Percentiles rank a stretch among this genome's conserved stretches.
Conservation (phyloP, 2,113 vertebrate genomes). For the Polyodon spathula region DNA sequence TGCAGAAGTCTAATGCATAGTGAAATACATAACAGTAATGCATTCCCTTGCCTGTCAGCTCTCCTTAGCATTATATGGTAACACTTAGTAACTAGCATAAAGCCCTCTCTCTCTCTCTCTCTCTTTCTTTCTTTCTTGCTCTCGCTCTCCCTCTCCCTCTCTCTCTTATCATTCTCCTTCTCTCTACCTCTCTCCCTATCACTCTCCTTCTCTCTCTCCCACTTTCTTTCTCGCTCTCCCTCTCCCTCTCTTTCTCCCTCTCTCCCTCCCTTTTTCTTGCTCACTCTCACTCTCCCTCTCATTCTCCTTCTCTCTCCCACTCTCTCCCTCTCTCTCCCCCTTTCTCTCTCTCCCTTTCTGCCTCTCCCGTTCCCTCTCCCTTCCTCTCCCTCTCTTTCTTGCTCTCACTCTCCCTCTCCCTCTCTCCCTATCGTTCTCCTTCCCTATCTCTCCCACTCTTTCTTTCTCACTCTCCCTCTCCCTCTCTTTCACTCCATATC, state of each 20-base stretch:
- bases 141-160: too few species aligned
- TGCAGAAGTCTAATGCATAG: too few species aligned
- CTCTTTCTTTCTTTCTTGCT: too few species aligned
- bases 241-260: constrained; percentile 35
- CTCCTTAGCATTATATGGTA: too few species aligned
- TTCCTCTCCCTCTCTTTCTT: neutral
- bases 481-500: constrained; percentile 23
- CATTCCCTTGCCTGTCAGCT: too few species aligned
- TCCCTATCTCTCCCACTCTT: constrained; percentile 15
- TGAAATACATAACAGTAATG: too few species aligned
- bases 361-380: neutral
- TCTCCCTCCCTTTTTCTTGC: constrained; percentile 35
- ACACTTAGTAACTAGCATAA: too few species aligned
- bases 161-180: too few species aligned
- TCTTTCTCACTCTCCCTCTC: neutral
- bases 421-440: neutral
- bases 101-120: too few species aligned
- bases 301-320: neutral
- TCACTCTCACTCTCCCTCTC: neutral
- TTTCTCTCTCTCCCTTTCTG: neutral
- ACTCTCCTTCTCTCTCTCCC: constrained; percentile 51
- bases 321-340: neutral
- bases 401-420: neutral
- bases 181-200: neutral
- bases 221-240: constrained; percentile 18